These are phyloP conservation scores for Cephus spinipes DNA, from an alignment of 2,888 invertebrate species.

Conservation along the genomic window DNA sequence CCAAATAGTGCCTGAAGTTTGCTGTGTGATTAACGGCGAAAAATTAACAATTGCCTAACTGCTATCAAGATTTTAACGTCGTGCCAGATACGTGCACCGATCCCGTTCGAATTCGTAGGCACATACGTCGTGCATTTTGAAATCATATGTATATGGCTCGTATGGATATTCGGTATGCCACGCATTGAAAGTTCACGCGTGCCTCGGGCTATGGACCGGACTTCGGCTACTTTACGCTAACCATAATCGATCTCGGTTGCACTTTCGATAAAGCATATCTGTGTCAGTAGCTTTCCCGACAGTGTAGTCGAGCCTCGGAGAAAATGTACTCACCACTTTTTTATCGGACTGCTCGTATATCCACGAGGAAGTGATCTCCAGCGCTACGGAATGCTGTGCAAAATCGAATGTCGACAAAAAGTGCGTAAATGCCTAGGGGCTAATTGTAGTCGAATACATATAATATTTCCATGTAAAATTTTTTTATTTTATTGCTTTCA, in stretches of 20 bases:
- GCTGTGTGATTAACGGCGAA: constrained; percentile 1
- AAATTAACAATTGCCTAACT: neutral
- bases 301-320: neutral
- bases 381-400: neutral
- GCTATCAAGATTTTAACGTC: neutral
- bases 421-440: neutral
- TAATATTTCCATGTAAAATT: neutral
- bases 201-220: constrained; percentile 14
- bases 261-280: constrained; percentile 5
- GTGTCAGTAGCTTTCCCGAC: constrained; percentile 6
- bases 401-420: neutral
- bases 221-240: constrained; percentile 16
- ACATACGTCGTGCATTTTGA: neutral
- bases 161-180: neutral
- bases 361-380: constrained; percentile 1
- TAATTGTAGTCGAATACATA: neutral
- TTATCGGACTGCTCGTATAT: neutral
- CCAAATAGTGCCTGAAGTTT: neutral
- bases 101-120: neutral
- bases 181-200: constrained; percentile 20
- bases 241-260: neutral
- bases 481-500: neutral
- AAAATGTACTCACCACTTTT: constrained; percentile 5
- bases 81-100: neutral
- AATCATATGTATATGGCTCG: neutral